Evolutionary conservation across 2,888 invertebrate species (phyloP).

Genomic region (Drosophila setosimentum): DNA sequence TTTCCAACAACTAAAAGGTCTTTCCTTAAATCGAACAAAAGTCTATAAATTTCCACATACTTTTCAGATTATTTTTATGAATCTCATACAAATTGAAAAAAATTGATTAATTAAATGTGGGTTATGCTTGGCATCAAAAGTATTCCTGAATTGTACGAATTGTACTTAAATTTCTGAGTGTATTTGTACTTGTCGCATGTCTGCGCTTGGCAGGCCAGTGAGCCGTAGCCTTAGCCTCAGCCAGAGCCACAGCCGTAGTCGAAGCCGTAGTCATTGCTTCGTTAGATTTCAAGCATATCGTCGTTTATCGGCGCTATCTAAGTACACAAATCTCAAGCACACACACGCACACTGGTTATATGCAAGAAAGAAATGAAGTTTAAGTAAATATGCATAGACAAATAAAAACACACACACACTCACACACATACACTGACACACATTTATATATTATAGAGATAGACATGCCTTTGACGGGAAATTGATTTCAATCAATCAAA

Average conservation of each 20-base stretch:
- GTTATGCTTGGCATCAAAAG: neutral
- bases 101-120: neutral
- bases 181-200: constrained; percentile 39
- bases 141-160: too few species aligned
- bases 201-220: constrained; percentile 44
- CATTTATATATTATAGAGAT: constrained; percentile 7
- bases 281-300: constrained; percentile 69
- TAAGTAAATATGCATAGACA: constrained; percentile 71
- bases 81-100: too few species aligned
- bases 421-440: constrained; percentile 15
- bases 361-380: constrained; percentile 54
- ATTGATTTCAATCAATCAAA: constrained; percentile 85
- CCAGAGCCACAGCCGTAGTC: neutral
- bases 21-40: too few species aligned
- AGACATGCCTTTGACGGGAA: constrained; percentile 80
- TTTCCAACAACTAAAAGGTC: neutral
- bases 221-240: constrained; percentile 13
- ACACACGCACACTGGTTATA: constrained; percentile 10
- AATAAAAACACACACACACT: constrained; percentile 40
- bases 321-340: constrained; percentile 22
- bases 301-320: constrained; percentile 56
- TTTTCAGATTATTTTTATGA: too few species aligned
- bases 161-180: neutral
- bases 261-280: constrained; percentile 27
- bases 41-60: neutral